phyloP scores from a whole-genome alignment of 2,113 vertebrate genomes.

The Capreolus pygargus region DNA sequence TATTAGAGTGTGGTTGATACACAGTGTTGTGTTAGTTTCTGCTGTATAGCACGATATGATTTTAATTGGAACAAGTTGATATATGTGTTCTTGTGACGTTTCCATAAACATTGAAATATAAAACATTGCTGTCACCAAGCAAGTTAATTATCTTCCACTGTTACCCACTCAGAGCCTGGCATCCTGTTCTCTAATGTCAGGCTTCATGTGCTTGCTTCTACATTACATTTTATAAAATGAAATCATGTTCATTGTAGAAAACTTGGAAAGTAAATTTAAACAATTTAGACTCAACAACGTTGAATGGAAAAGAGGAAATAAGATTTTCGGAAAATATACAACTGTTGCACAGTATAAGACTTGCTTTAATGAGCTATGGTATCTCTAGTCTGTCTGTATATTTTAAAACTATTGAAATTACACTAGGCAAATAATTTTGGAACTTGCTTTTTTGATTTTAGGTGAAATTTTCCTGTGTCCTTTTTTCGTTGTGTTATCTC shows the following conservation, averaged over 20 bases:
- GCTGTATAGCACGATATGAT: background rate
- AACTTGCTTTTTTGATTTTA: background rate
- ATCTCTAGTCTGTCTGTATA: background rate
- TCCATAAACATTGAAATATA: background rate
- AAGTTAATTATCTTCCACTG: background rate
- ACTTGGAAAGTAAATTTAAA: background rate
- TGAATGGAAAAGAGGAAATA: background rate
- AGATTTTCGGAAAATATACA: background rate
- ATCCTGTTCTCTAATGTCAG: background rate
- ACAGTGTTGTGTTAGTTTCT: background rate
- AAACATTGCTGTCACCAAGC: background rate
- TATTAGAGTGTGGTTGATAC: background rate
- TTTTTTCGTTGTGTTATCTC: background rate
- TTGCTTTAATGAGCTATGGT: background rate
- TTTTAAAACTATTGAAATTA: background rate
- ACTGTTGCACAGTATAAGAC: background rate
- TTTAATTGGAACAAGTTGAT: background rate
- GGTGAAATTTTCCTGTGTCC: background rate
- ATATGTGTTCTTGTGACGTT: background rate
- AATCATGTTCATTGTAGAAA: background rate
- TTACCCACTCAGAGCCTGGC: background rate
- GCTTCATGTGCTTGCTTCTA: background rate
- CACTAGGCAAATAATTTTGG: background rate
- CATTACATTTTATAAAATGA: background rate
- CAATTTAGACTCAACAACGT: background rate